These are phyloP conservation scores for Habropoda laboriosa DNA, from an alignment of 1,140 invertebrate genomes.

Conservation along the genomic window DNA sequence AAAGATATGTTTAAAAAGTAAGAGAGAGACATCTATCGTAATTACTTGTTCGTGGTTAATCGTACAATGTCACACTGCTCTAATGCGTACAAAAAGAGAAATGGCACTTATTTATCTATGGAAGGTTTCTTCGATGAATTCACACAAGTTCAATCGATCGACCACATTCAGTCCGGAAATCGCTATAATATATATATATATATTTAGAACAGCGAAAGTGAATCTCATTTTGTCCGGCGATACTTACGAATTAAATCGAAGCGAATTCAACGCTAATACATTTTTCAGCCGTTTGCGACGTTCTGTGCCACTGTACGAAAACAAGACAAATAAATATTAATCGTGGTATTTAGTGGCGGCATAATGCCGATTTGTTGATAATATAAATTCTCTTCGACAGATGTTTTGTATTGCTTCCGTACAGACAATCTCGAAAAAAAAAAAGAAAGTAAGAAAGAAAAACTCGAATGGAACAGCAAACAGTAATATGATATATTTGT, in stretches of 20 bases:
- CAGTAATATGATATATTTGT: background rate
- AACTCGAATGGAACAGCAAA: background rate
- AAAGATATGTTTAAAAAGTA: background rate
- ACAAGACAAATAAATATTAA: background rate
- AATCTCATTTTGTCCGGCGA: slow-evolving; percentile 6
- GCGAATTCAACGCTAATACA: background rate
- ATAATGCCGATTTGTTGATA: too few species aligned
- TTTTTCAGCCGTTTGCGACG: background rate
- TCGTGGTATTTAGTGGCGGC: background rate
- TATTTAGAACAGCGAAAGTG: background rate
- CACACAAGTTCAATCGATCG: background rate
- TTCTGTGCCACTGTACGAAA: background rate
- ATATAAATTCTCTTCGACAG: background rate
- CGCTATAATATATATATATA: too few species aligned
- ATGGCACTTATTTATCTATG: background rate
- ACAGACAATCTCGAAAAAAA: background rate
- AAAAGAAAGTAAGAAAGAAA: background rate
- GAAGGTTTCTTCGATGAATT: background rate
- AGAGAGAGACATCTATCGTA: background rate
- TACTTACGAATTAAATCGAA: background rate
- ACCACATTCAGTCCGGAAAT: background rate
- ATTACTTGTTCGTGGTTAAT: background rate
- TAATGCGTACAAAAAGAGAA: background rate
- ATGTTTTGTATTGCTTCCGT: slow-evolving; percentile 2
- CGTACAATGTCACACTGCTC: slow-evolving; percentile 28